Evolutionary conservation across 2,113 vertebrate genomes (phyloP), one percentile per base, ranked within the genome.

Genomic region (Coptodon rendalli): DNA sequence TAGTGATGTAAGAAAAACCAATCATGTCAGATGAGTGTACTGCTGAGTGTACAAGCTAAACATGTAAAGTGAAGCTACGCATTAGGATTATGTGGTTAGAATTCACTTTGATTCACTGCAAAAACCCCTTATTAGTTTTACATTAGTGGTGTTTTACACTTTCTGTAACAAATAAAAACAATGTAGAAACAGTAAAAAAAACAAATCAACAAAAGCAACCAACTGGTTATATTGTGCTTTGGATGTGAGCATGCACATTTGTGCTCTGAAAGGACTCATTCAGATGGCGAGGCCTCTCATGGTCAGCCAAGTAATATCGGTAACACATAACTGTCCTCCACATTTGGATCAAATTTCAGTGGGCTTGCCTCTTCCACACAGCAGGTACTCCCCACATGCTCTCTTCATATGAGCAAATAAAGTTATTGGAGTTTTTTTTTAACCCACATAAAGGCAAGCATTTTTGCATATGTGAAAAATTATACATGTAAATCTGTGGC

Each of bases 301-400:
- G n/a, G 83, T 80, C 89, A 79, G 92, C 86, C 91, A 86, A 84
- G 88, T 83, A 71, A 86, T 91, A 92, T 94, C 87, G 81, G 61
- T 93, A 83, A 86, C 93, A 87, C 14, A 82, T 83, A 87, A 92
- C 91, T 88, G 89, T 88, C 66, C 91, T 80, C 80, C 80, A 89
- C 79, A 45, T 54, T 27, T 56, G 56, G 85, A 87, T 87, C 43
- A 1, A 24, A 36, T 90, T 88, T 80, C 88, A 63, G 63, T 66
- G 43, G 53, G 83, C 80, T 76, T 78, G 82, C 63, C 27, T 85
- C 76, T 45, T 53, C 59, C 79, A 61, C 52, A 80, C 29, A 31
- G 40, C 85, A 80, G 83, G 56, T 53, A 7, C 80, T 14, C 81
- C 19, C 81, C 19, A 29, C 56, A 19, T 4, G 6, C 17, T 31